Evolutionary conservation across 2,113 vertebrate species (phyloP), one percentile per base, ranked within the genome.

Genomic region (Dissostichus mawsoni): DNA sequence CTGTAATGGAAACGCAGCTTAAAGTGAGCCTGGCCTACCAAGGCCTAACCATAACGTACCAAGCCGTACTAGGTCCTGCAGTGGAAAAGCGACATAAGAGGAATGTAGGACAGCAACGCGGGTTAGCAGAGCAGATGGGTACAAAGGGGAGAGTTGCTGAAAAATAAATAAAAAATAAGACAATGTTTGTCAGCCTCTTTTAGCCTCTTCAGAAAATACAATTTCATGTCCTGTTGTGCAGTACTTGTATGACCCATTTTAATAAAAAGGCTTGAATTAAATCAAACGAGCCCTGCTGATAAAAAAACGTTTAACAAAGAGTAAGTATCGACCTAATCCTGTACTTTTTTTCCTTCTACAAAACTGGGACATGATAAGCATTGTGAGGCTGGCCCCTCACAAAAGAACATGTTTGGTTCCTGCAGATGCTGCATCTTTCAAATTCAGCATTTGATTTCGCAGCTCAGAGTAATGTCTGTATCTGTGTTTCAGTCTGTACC

Each of bases 31-130:
- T 29, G 25, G 25, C 25, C 25, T 29, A 3, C 25, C 25, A 29
- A 29, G 25, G 25, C 25, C 25, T 29, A 29, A 29, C 25, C 25
- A 29, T 29, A 29, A 3, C 25, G 25, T 29, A 29, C 25, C 3
- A 3, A 29, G 25, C 25, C 25, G 0, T 29, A 29, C 25, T 29
- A 29, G 25, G 25, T 29, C 25, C 25, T 29, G 3, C 25, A 29
- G 25, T 29, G 25, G 25, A 29, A 29, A 29, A 29, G 25, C 25
- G 25, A 0, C 25, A 29, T 29, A 59, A 73, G 76, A 83, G 88
- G 85, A 92, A 88, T 88, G 91, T 33, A 55, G 80, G 69, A 20
- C 74, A 78, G 75, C 78, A 10, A 53, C 36, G 36, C 36, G 6
- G 36, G 36, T 41, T 41, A 41, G 6, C 6, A 41, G 66, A 71